These are phyloP conservation scores for Kryphioiulus occultus DNA, from an alignment of 2,888 invertebrate species.

Conservation along the genomic window DNA sequence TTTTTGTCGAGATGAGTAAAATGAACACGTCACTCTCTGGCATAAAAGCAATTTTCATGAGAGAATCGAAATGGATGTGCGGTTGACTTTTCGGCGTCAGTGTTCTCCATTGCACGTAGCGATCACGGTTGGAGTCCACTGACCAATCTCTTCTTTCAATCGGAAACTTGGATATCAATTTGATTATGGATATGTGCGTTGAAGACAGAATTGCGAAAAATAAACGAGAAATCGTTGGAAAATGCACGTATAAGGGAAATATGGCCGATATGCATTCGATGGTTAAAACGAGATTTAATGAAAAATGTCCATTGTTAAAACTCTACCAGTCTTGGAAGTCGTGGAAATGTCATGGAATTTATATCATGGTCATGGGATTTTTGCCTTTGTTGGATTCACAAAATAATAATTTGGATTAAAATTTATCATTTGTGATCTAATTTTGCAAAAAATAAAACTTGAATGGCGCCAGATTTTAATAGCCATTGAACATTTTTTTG, in stretches of 20 bases:
- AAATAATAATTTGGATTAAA: too few relatives aligned
- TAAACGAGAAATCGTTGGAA: background rate
- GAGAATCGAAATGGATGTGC: background rate
- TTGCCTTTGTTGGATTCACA: too few relatives aligned
- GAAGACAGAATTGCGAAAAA: background rate
- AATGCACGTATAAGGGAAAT: background rate
- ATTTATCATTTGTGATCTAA: too few relatives aligned
- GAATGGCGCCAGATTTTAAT: too few relatives aligned
- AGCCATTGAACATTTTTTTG: too few relatives aligned
- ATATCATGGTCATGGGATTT: too few relatives aligned
- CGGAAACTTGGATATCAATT: background rate
- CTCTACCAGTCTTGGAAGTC: too few relatives aligned
- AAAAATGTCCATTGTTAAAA: too few relatives aligned
- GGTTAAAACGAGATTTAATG: too few relatives aligned
- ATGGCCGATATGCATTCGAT: background rate
- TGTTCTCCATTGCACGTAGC: background rate
- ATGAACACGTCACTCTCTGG: background rate
- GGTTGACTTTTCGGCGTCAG: background rate
- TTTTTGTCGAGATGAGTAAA: background rate
- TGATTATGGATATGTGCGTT: background rate
- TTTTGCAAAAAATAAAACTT: too few relatives aligned
- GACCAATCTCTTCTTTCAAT: background rate
- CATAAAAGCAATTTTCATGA: constrained; percentile 14
- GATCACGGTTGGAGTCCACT: background rate
- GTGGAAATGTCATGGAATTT: too few relatives aligned